Percentiles rank a stretch among this genome's conserved stretches.
phyloP scores from a whole-genome alignment of 2,113 vertebrate genomes.

The Sarotherodon lohbergeri region DNA sequence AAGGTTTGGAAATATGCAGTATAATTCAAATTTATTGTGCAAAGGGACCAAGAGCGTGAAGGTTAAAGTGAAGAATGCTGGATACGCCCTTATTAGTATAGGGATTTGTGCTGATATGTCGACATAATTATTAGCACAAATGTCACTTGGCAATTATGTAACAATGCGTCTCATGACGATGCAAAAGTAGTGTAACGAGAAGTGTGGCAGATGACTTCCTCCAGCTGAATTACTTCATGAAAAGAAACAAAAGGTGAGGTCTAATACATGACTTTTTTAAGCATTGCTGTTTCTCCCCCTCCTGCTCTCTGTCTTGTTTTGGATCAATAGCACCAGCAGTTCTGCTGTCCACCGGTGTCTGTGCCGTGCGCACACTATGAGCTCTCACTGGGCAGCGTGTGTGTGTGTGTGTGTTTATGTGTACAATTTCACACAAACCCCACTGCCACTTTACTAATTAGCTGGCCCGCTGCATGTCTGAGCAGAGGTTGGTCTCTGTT shows the following conservation, averaged over 20 bases:
- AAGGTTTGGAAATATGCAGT: background rate
- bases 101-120: background rate
- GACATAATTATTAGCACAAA: background rate
- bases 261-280: background rate
- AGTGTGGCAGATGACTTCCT: background rate
- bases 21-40: background rate
- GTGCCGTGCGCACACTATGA: slow-evolving; percentile 9
- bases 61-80: background rate
- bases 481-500: slow-evolving; percentile 16
- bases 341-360: slow-evolving; percentile 29
- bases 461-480: slow-evolving; percentile 28
- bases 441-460: slow-evolving; percentile 52
- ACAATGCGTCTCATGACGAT: background rate
- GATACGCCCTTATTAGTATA: background rate
- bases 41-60: background rate
- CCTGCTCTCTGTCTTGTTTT: slow-evolving; percentile 20
- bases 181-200: background rate
- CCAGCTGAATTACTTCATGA: background rate
- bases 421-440: slow-evolving; percentile 17
- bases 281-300: background rate
- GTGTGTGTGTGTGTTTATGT: background rate
- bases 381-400: background rate
- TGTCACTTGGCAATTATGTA: background rate
- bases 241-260: background rate
- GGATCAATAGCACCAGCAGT: slow-evolving; percentile 48